phyloP scores from a whole-genome alignment of 2,113 vertebrate genomes.

The Dissostichus mawsoni region DNA sequence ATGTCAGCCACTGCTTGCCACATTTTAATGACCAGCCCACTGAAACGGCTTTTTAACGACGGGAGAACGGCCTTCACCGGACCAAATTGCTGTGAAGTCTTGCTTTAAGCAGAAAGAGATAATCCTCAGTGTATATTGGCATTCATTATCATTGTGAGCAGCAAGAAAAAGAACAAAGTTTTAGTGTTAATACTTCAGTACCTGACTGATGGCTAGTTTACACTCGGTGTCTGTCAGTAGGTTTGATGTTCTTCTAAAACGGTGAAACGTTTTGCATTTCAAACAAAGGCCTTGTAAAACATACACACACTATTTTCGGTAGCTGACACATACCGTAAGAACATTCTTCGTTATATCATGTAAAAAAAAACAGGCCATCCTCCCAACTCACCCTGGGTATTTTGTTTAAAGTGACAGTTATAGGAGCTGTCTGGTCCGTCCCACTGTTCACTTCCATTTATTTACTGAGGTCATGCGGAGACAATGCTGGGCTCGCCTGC shows the following conservation, averaged over 20 bases:
- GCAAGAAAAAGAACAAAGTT: not conserved
- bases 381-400: slow-evolving; percentile 36
- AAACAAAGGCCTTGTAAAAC: slow-evolving; percentile 15
- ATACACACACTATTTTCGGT: slow-evolving; percentile 10
- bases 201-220: not conserved
- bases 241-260: slow-evolving; percentile 23
- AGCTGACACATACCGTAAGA: slow-evolving; percentile 13
- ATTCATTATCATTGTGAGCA: slow-evolving; percentile 16
- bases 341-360: slow-evolving; percentile 16
- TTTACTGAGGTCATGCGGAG: slow-evolving; percentile 60
- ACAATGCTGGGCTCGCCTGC: slow-evolving; percentile 62
- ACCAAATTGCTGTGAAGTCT: slow-evolving; percentile 49
- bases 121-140: slow-evolving; percentile 8
- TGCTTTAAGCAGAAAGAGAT: slow-evolving; percentile 33
- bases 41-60: slow-evolving; percentile 73
- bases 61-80: slow-evolving; percentile 55
- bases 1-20: slow-evolving; percentile 57
- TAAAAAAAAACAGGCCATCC: slow-evolving; percentile 17
- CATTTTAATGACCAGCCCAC: slow-evolving; percentile 75
- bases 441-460: slow-evolving; percentile 63
- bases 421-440: slow-evolving; percentile 41
- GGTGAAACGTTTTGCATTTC: slow-evolving; percentile 7
- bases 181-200: not conserved
- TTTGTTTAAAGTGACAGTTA: slow-evolving; percentile 67
- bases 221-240: slow-evolving; percentile 6